Evolutionary conservation across 2,113 vertebrate genomes (phyloP).

Genomic region (Leptobrachium ailaonicum): DNA sequence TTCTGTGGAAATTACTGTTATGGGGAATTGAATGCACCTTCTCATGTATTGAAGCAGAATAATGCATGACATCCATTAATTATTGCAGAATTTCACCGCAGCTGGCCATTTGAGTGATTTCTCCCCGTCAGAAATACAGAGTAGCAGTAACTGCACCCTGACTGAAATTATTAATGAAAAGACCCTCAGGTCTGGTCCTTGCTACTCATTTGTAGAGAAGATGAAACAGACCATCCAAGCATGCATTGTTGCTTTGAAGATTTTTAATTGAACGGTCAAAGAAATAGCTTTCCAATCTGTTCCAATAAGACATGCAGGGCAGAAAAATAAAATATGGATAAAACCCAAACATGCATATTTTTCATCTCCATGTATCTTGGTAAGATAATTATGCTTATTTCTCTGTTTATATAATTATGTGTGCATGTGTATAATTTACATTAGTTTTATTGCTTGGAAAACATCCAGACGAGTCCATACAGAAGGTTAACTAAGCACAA

Average conservation of each 20-base stretch:
- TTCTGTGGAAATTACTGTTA: slow-evolving; percentile 12
- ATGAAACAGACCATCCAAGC: slow-evolving; percentile 28
- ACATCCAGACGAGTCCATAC: slow-evolving; percentile 49
- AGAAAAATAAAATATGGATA: not conserved
- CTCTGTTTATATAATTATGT: slow-evolving; percentile 55
- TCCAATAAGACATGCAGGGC: not conserved
- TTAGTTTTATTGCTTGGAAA: slow-evolving; percentile 47
- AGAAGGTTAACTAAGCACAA: slow-evolving; percentile 49
- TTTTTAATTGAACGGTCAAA: slow-evolving; percentile 3
- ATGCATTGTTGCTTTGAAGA: slow-evolving; percentile 17
- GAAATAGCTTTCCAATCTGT: slow-evolving; percentile 15
- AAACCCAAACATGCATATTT: slow-evolving; percentile 14
- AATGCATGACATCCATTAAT: slow-evolving; percentile 32
- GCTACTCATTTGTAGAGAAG: not conserved
- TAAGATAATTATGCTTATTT: slow-evolving; percentile 57
- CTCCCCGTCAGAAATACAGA: slow-evolving; percentile 11
- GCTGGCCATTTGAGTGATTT: slow-evolving; percentile 24
- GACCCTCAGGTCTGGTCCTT: not conserved
- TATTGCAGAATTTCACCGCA: slow-evolving; percentile 11
- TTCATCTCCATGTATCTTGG: slow-evolving; percentile 37
- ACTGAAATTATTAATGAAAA: slow-evolving; percentile 25
- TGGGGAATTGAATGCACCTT: slow-evolving; percentile 17
- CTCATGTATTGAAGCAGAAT: slow-evolving; percentile 24
- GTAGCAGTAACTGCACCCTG: slow-evolving; percentile 5
- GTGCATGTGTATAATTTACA: slow-evolving; percentile 36